Conservation (phyloP, 2,113 vertebrate species). For the Ctenomys sociabilis region DNA sequence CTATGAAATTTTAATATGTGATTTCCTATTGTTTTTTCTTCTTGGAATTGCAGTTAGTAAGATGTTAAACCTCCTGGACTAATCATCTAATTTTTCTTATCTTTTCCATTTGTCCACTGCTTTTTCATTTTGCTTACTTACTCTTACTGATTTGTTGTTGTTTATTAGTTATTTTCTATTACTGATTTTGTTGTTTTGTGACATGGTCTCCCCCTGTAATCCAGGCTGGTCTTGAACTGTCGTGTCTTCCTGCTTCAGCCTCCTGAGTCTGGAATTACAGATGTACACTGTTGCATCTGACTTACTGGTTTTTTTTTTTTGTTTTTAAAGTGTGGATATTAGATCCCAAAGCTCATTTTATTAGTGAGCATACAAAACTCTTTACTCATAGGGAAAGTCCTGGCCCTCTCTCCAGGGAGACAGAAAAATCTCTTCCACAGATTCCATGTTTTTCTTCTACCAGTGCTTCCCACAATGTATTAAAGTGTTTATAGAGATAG, state of each 20-base stretch:
- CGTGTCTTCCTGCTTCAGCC: background rate
- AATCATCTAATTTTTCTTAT: constrained; percentile 29
- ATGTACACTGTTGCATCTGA: background rate
- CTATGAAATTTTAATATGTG: background rate
- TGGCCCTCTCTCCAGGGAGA: too few relatives aligned
- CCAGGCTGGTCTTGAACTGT: background rate
- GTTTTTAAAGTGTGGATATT: too few relatives aligned
- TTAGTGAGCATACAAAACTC: too few relatives aligned
- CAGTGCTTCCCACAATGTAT: too few relatives aligned
- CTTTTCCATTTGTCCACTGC: background rate
- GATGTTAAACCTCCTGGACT: background rate
- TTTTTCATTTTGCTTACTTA: background rate
- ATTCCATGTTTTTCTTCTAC: too few relatives aligned
- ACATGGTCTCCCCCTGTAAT: background rate
- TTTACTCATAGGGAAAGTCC: too few relatives aligned
- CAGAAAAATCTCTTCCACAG: too few relatives aligned
- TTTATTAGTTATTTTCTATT: background rate
- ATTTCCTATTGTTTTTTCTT: background rate
- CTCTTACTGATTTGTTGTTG: background rate
- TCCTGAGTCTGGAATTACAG: background rate
- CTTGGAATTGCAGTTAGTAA: background rate
- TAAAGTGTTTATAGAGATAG: too few relatives aligned
- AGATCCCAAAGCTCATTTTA: too few relatives aligned
- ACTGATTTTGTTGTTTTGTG: background rate
- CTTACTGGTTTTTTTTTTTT: background rate